Conservation (phyloP, 2,888 invertebrate species). For the Oligia strigilis region DNA sequence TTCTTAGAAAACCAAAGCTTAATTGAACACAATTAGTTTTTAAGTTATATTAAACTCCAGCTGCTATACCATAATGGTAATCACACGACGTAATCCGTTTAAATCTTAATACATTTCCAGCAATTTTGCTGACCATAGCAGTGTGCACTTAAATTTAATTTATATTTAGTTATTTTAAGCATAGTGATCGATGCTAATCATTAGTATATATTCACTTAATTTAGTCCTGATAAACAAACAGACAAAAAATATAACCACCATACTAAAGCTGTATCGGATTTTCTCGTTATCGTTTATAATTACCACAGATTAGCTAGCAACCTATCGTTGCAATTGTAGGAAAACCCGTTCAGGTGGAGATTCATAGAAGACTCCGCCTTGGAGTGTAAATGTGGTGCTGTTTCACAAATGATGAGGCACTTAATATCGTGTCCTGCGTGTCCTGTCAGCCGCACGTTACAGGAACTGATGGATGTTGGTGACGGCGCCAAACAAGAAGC, state of each 20-base stretch:
- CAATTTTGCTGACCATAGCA: constrained; percentile 2
- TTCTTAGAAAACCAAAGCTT: not conserved
- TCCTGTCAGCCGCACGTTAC: too few species aligned
- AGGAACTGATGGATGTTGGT: too few species aligned
- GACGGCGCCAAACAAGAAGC: too few species aligned
- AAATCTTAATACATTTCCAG: constrained; percentile 25
- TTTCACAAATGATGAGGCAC: too few species aligned
- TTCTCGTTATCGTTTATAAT: not conserved
- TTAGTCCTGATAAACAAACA: constrained; percentile 26
- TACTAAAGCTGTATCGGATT: not conserved
- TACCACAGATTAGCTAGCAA: not conserved
- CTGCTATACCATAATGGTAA: constrained; percentile 3
- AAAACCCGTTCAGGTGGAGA: too few species aligned
- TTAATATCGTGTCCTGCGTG: too few species aligned
- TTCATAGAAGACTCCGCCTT: too few species aligned
- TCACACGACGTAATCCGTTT: constrained; percentile 1
- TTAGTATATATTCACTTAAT: constrained; percentile 37
- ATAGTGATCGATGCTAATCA: constrained; percentile 57
- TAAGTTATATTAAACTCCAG: constrained; percentile 16
- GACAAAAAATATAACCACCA: constrained; percentile 12
- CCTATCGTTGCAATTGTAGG: not conserved
- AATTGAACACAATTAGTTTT: constrained; percentile 12
- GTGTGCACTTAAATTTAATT: constrained; percentile 6
- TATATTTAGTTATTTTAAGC: constrained; percentile 15
- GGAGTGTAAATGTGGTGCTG: too few species aligned